phyloP scores from a whole-genome alignment of 1,140 invertebrate species.

The Ericerus pela region DNA sequence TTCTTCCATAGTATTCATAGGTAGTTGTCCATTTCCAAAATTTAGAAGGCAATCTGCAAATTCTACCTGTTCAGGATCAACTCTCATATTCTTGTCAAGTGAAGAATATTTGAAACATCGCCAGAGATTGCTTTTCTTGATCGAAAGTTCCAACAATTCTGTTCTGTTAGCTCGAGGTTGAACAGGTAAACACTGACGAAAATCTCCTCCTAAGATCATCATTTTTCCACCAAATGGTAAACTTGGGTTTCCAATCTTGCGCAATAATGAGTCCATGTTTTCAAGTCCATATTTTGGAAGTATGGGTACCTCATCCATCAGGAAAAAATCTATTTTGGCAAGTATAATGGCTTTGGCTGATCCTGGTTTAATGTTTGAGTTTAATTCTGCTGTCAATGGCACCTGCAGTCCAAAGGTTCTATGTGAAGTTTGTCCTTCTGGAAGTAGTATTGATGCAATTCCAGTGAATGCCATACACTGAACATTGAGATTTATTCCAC shows the following conservation, averaged over 20 bases:
- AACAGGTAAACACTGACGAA: constrained; percentile 11
- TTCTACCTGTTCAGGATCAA: too few species aligned
- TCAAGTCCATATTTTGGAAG: background rate
- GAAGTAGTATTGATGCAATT: constrained; percentile 25
- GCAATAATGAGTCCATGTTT: background rate
- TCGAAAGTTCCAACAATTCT: background rate
- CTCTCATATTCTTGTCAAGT: background rate
- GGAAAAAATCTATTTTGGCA: background rate
- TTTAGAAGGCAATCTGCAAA: too few species aligned
- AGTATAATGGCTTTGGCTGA: background rate
- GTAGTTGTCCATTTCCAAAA: too few species aligned
- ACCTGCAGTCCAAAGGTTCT: constrained; percentile 19
- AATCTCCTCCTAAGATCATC: constrained; percentile 12
- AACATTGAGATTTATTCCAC: background rate
- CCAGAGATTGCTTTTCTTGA: background rate
- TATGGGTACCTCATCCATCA: constrained; percentile 13
- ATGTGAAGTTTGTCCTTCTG: constrained; percentile 24
- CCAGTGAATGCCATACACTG: constrained; percentile 25
- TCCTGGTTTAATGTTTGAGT: background rate
- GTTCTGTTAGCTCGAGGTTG: background rate
- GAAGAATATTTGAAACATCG: background rate
- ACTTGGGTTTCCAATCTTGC: background rate
- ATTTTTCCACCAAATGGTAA: constrained; percentile 10
- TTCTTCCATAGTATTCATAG: too few species aligned
- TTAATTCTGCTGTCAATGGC: background rate